Evolutionary conservation across 2,797 vertebrate species (phyloP).

Genomic region (Enteromius treurensis): DNA sequence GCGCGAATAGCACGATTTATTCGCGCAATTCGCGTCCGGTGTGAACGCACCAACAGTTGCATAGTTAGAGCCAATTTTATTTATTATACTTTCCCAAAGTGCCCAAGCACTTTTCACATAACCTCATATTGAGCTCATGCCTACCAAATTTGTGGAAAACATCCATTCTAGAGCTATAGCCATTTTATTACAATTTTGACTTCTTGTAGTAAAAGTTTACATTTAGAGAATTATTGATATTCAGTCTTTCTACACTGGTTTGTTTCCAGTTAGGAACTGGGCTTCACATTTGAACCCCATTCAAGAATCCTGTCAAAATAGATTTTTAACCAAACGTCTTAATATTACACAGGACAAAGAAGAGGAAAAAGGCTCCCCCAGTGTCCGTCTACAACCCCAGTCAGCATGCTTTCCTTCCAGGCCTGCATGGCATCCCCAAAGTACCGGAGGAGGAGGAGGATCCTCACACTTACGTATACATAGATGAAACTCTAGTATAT

Average conservation of each 20-base stretch:
- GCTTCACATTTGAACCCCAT: not conserved
- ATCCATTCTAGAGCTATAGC: not conserved
- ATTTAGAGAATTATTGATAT: not conserved
- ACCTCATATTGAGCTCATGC: not conserved
- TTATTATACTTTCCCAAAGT: not conserved
- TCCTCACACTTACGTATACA: constrained; percentile 86
- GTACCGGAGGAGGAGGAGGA: constrained; percentile 64
- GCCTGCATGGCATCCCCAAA: constrained; percentile 68
- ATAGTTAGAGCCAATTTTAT: not conserved
- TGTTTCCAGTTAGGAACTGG: not conserved
- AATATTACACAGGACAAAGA: constrained; percentile 72
- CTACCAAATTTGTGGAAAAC: not conserved
- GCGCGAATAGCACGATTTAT: no score
- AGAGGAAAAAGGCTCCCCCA: constrained; percentile 67
- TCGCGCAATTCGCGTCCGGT: no score
- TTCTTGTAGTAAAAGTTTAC: not conserved
- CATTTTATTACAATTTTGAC: no score
- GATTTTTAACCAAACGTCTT: not conserved
- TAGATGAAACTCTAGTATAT: constrained; percentile 90
- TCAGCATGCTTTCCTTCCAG: constrained; percentile 75
- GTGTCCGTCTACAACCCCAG: constrained; percentile 85
- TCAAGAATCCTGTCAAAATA: not conserved
- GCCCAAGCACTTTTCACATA: not conserved
- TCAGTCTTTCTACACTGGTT: not conserved
- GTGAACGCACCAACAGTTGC: not conserved